phyloP scores from a whole-genome alignment of 1,140 invertebrate species.

The Epicauta chinensis region DNA sequence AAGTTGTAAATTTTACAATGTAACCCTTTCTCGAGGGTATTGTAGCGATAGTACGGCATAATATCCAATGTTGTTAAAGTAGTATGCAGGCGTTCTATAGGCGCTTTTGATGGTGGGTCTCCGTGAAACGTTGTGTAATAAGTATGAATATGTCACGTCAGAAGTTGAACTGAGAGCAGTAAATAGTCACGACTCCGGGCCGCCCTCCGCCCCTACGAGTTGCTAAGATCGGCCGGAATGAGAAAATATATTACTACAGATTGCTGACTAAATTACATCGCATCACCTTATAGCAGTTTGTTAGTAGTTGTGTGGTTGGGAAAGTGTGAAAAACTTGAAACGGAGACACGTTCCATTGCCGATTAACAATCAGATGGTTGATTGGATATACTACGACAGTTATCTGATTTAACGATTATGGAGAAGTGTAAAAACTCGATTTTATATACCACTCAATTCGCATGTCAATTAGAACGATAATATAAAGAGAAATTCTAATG shows the following conservation, averaged over 20 bases:
- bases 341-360: constrained; percentile 1
- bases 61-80: constrained; percentile 1
- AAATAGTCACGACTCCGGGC: constrained; percentile 31
- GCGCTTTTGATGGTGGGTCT: constrained; percentile 9
- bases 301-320: too few relatives aligned
- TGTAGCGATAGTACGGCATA: background rate
- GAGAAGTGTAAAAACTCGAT: too few relatives aligned
- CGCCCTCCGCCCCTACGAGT: constrained; percentile 8
- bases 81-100: constrained; percentile 26
- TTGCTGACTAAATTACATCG: constrained; percentile 34
- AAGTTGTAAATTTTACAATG: constrained; percentile 19
- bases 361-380: constrained; percentile 14
- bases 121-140: constrained; percentile 40
- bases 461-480: too few relatives aligned
- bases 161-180: constrained; percentile 32
- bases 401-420: too few relatives aligned
- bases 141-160: constrained; percentile 41
- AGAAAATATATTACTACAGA: constrained; percentile 35
- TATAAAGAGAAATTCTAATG: too few relatives aligned
- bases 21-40: constrained; percentile 30
- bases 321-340: background rate
- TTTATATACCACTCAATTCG: too few relatives aligned
- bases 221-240: constrained; percentile 21
- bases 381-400: constrained; percentile 3
- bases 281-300: constrained; percentile 21